Conservation (phyloP, 2,888 invertebrate genomes). For the Neoascia interrupta region DNA sequence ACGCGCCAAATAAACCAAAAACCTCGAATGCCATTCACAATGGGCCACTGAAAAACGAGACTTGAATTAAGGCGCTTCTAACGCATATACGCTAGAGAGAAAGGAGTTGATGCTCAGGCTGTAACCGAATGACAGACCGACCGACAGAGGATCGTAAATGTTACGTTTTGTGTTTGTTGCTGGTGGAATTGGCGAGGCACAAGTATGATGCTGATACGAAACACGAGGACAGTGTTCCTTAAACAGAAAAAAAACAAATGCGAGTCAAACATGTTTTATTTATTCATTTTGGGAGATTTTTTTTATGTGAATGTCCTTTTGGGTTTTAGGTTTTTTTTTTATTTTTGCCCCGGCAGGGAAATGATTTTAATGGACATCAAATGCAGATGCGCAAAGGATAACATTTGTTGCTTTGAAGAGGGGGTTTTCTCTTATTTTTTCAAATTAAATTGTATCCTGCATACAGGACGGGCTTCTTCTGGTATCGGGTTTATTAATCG, state of each 20-base stretch:
- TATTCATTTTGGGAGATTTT: conserved; percentile 44
- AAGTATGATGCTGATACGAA: conserved; percentile 7
- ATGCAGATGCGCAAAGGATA: conserved; percentile 51
- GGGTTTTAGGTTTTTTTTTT: conserved; percentile 9
- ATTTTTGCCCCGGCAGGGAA: background rate
- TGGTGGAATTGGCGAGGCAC: background rate
- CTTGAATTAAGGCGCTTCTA: conserved; percentile 22
- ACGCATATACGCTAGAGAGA: background rate
- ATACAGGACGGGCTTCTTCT: too few relatives aligned
- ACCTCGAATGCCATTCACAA: conserved; percentile 8
- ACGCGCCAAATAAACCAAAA: conserved; percentile 23
- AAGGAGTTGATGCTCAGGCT: background rate
- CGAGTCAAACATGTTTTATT: conserved; percentile 44
- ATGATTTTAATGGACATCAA: conserved; percentile 56
- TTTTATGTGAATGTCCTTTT: conserved; percentile 21
- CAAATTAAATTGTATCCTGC: too few relatives aligned
- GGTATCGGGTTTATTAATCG: too few relatives aligned
- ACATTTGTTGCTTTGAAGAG: too few relatives aligned
- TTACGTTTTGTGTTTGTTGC: conserved; percentile 3
- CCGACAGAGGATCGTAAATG: conserved; percentile 41
- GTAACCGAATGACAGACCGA: conserved; percentile 26
- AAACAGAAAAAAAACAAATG: conserved; percentile 41
- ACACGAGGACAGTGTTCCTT: conserved; percentile 15
- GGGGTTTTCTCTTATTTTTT: too few relatives aligned
- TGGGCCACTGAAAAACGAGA: conserved; percentile 31